Evolutionary conservation across 2,797 vertebrate species (phyloP), one percentile per base, ranked within the genome.

Genomic region (Cercopithecus mitis): DNA sequence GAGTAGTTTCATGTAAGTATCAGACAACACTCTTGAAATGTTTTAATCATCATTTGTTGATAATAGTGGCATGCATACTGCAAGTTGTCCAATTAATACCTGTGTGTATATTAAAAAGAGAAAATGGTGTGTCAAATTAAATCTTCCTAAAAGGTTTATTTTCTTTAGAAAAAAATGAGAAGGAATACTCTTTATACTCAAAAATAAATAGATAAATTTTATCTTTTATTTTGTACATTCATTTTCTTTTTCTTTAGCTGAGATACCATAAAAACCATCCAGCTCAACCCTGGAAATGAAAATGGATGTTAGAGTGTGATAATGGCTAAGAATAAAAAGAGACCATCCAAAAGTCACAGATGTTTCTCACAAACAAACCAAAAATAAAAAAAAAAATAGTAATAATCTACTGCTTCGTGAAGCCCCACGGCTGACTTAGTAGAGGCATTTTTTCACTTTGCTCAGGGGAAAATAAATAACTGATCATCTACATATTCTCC

Each of bases 221-320:
- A 73, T 85, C 86, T 97, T 97, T 96, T 64, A 70, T 72, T 97
- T 70, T 75, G 22, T 75, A n/a, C 9, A 75, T 61, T 93, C 41
- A 67, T 93, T 97, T 95, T 91, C 81, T 89, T 96, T 90, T 84
- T 91, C 75, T 95, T 70, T 77, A 94, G 52, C 76, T n/a, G 27
- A 64, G 50, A 88, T 39, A 36, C 47, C 93, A 95, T 93, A 95
- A 98, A 98, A 98, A 87, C 24, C 80, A 96, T 27, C 6, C 88
- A 93, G 76, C 75, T 96, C 96, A 64, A 96, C 72, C 22, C 24
- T 22, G 92, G 81, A 97, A 96, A 97, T 91, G 80, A 93, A 98
- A 97, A 80, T 95, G 85, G 87, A 92, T 80, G 41, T 70, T 88
- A 72, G 64, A 91, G 43, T 9, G 0, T 91, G 57, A 67, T 96